A percentile compares a stretch with the other conserved stretches of the same genome.
These are phyloP conservation scores for Bombus difficillimus DNA, from an alignment of 1,140 invertebrate species.

Conservation along the genomic window DNA sequence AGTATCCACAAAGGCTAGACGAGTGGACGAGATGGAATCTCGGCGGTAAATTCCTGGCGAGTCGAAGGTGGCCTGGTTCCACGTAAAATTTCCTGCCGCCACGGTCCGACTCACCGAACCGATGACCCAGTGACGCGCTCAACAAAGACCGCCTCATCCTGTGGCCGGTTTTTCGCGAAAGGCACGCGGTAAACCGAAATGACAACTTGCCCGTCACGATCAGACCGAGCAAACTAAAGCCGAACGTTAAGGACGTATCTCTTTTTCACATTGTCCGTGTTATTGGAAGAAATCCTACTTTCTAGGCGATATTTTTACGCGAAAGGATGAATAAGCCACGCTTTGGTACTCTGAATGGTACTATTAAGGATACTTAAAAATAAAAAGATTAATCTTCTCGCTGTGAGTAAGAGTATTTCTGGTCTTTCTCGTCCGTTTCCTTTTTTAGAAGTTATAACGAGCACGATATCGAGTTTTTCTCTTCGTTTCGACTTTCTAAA, in stretches of 20 bases:
- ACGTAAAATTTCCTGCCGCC: slow-evolving; percentile 43
- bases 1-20: slow-evolving; percentile 31
- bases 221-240: neutral
- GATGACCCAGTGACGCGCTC: slow-evolving; percentile 45
- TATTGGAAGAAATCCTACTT: neutral
- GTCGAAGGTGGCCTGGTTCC: slow-evolving; percentile 47
- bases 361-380: neutral
- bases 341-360: neutral
- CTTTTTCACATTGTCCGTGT: neutral
- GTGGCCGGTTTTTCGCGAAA: slow-evolving; percentile 24
- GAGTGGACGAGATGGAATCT: slow-evolving; percentile 42
- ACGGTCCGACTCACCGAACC: slow-evolving; percentile 17
- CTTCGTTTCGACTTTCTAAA: slow-evolving; percentile 1
- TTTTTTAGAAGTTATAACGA: neutral
- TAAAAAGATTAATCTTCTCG: neutral
- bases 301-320: neutral
- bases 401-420: neutral
- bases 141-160: slow-evolving; percentile 40
- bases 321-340: neutral
- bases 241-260: neutral
- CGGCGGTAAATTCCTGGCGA: slow-evolving; percentile 41
- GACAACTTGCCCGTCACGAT: neutral
- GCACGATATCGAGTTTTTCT: neutral
- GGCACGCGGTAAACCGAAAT: slow-evolving; percentile 41
- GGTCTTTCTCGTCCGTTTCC: neutral